phyloP scores from a whole-genome alignment of 2,888 invertebrate species.

The Chorisops tibialis region DNA sequence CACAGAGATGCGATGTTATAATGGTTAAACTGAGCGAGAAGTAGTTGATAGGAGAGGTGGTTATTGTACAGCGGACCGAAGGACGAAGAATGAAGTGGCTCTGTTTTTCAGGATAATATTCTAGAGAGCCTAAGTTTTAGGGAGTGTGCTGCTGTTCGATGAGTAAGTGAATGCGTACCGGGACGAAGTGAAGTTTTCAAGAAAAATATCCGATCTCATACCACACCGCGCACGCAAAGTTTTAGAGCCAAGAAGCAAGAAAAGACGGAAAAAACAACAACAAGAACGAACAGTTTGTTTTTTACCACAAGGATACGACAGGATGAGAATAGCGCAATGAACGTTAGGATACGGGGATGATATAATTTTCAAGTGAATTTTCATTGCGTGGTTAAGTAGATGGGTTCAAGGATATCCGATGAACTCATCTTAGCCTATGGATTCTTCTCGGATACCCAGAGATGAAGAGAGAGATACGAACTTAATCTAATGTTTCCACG shows the following conservation, averaged over 20 bases:
- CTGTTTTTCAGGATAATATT: no score
- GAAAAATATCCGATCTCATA: neutral
- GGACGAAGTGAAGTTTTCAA: neutral
- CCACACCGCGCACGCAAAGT: neutral
- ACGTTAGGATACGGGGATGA: neutral
- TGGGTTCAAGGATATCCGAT: conserved; percentile 9
- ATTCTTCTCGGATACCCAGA: no score
- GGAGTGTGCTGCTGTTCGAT: neutral
- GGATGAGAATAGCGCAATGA: neutral
- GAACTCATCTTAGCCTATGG: neutral
- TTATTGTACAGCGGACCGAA: neutral
- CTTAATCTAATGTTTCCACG: no score
- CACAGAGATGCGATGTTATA: neutral
- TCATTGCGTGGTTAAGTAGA: conserved; percentile 10
- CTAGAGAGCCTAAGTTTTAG: neutral
- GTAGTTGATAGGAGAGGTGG: neutral
- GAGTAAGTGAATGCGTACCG: neutral
- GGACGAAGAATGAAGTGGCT: no score
- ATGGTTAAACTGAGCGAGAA: neutral
- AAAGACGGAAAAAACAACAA: neutral
- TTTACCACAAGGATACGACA: neutral
- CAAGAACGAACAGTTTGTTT: no score
- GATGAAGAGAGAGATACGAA: no score
- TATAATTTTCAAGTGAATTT: conserved; percentile 14
- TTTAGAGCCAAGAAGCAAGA: neutral